These are phyloP conservation scores for Helleia helle DNA, from an alignment of 2,888 invertebrate species.

Conservation along the genomic window DNA sequence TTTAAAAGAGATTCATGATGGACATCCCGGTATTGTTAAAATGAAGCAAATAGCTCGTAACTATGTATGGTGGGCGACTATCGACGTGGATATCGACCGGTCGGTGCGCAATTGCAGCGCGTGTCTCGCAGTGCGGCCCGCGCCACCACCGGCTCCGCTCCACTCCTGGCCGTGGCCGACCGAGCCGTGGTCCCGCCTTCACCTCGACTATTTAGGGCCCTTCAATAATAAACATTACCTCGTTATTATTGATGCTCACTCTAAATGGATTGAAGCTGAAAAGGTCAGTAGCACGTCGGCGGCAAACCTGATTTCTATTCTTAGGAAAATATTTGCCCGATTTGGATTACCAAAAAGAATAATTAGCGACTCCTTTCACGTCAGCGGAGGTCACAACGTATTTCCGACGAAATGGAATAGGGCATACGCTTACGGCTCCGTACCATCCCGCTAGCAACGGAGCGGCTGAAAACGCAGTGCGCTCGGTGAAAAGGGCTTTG, in stretches of 20 bases:
- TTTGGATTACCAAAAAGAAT: constrained; percentile 18
- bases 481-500: constrained; percentile 15
- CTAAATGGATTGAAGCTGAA: constrained; percentile 22
- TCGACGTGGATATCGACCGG: constrained; percentile 6
- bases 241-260: constrained; percentile 20
- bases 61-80: constrained; percentile 6
- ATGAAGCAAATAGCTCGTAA: constrained; percentile 10
- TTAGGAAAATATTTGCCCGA: constrained; percentile 18
- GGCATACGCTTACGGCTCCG: constrained; percentile 15
- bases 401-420: constrained; percentile 17
- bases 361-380: constrained; percentile 20
- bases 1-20: constrained; percentile 8
- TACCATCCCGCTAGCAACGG: constrained; percentile 20
- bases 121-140: constrained; percentile 9
- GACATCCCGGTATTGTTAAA: constrained; percentile 8
- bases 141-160: constrained; percentile 13
- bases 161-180: constrained; percentile 21
- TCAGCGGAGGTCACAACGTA: constrained; percentile 15
- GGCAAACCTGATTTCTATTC: background rate
- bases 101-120: constrained; percentile 1
- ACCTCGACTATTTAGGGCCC: constrained; percentile 18
- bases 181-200: constrained; percentile 3
- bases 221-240: constrained; percentile 17
- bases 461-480: constrained; percentile 19
- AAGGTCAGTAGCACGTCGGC: constrained; percentile 14